Evolutionary conservation across 2,113 vertebrate genomes (phyloP), one percentile per base, ranked within the genome.

Genomic region (Microtus pennsylvanicus): DNA sequence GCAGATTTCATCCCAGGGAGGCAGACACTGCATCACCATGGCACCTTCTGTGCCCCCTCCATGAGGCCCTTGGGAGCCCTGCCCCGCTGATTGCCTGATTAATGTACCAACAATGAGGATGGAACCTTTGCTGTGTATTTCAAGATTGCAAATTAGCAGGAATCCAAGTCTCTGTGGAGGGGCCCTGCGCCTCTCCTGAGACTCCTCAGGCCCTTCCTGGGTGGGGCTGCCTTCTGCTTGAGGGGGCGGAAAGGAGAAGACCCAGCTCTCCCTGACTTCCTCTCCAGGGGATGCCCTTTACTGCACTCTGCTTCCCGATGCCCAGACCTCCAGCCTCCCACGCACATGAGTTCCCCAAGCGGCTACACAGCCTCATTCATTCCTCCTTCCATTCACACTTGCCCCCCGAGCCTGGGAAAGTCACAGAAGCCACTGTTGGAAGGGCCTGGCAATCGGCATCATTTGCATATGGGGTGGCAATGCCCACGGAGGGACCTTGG

Each of bases 121-220:
- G 28, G 30, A 63, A 38, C 72, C 83, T 94, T 94, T 47, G 90
- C 92, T 63, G 16, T 89, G 81, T 72, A n/a, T 96, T 94, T 93
- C 78, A 94, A 95, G 93, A 94, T 63, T 52, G 61, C 89, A 94
- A 96, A 94, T 97, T 86, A 97, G 90, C 90, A 91, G 91, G 50
- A 47, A 81, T 61, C 72, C 58, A 42, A 21, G 30, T 92, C 69
- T 95, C 70, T 0, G 1, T 13, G 70, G 58, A 90, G 7, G 85
- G 85, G 70, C 19, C 42, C 38, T 61, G 10, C 17, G 63, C 5
- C 63, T 69, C 52, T 30, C 65, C 67, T 65, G 52, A 87, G 88
- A 58, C 45, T 88, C 67, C 83, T 88, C 17, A 1, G 30, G 13
- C 50, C 24, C 33, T 58, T 78, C 21, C 55, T 45, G 30, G 7